Conservation (phyloP, 2,888 invertebrate genomes). For the Drosophila nr. perissopoda region DNA sequence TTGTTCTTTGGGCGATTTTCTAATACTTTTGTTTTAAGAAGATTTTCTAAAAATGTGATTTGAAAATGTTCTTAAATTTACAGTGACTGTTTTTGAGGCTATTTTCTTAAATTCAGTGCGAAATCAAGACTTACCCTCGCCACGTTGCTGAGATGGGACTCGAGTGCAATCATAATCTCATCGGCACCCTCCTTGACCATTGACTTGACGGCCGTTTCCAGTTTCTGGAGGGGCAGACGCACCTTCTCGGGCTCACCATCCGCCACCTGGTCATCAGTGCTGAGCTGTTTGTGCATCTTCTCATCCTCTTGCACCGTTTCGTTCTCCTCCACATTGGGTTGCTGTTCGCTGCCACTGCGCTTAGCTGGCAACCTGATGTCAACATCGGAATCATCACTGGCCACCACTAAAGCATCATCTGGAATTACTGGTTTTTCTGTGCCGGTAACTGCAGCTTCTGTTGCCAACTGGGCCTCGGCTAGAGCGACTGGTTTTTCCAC, state of each 20-base stretch:
- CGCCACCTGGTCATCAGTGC: slow-evolving; percentile 84
- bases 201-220: slow-evolving; percentile 82
- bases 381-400: slow-evolving; percentile 15
- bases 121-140: slow-evolving; percentile 72
- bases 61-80: not conserved
- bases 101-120: not conserved
- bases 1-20: not conserved
- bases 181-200: slow-evolving; percentile 74
- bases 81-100: not conserved
- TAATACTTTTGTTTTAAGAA: not conserved
- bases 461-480: slow-evolving; percentile 74
- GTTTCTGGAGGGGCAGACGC: slow-evolving; percentile 86
- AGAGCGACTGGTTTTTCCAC: slow-evolving; percentile 84
- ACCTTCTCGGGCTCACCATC: slow-evolving; percentile 86
- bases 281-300: slow-evolving; percentile 86
- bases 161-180: slow-evolving; percentile 88
- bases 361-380: slow-evolving; percentile 76
- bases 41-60: not conserved
- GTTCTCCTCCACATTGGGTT: slow-evolving; percentile 80
- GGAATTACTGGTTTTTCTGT: slow-evolving; percentile 60
- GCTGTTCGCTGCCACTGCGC: slow-evolving; percentile 69
- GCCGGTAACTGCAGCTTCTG: slow-evolving; percentile 46
- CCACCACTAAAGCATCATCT: not conserved
- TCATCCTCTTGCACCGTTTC: slow-evolving; percentile 86
- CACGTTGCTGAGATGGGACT: slow-evolving; percentile 81